These are phyloP conservation scores for Metaphire vulgaris DNA, from an alignment of 1,140 invertebrate genomes.

Conservation along the genomic window DNA sequence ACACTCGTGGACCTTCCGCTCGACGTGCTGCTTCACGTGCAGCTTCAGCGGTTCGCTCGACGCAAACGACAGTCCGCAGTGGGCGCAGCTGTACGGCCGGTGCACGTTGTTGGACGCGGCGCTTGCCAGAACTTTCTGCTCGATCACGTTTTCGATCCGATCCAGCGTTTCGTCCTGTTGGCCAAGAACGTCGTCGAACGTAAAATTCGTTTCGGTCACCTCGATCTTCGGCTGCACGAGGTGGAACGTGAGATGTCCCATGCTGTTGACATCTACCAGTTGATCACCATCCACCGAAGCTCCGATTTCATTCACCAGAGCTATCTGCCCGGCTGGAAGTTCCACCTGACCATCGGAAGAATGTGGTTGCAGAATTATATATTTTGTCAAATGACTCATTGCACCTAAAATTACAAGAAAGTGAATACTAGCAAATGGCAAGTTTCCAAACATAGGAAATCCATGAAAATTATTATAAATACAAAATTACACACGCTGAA, in stretches of 20 bases:
- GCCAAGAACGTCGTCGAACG: not conserved
- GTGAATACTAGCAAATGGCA: too few species aligned
- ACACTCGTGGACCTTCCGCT: constrained; percentile 35
- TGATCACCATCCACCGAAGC: not conserved
- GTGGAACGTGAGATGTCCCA: not conserved
- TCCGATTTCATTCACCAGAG: not conserved
- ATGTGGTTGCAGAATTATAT: not conserved
- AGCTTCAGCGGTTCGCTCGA: not conserved
- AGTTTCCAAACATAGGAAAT: too few species aligned
- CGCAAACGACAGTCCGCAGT: not conserved
- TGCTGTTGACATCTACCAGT: not conserved
- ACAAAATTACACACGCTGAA: too few species aligned
- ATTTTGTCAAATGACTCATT: not conserved
- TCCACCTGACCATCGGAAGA: not conserved
- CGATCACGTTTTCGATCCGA: not conserved
- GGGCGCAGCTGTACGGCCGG: not conserved
- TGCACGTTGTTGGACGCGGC: not conserved
- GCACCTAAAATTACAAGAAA: not conserved
- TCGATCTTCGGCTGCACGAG: not conserved
- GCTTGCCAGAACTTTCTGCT: not conserved
- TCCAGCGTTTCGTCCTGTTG: not conserved
- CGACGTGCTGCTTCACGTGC: constrained; percentile 29
- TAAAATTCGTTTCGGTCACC: not conserved
- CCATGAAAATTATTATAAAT: too few species aligned
- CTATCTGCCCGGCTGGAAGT: not conserved